Base-by-base conservation (phyloP, 2,888 invertebrate genomes). In the Meteorus colon region DNA sequence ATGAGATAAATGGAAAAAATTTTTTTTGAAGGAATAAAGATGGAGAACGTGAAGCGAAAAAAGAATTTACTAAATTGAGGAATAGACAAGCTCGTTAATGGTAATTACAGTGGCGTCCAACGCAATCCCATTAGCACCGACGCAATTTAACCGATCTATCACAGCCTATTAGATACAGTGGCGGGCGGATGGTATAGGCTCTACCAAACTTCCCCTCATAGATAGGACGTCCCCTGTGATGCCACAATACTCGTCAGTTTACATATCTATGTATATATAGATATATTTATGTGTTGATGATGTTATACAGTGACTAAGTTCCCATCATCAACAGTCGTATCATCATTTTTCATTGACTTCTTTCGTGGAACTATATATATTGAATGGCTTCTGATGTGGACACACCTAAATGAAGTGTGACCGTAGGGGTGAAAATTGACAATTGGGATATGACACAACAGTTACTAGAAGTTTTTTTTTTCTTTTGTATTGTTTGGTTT, bases 131-230 rank as follows among this genome's bases (percentile, higher is more conserved):
- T 89, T 89, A 89, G 89, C 89, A 86, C 87, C 87, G 86, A 89
- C 88, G 89, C 89, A 89, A 89, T 89, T 89, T 89, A 88, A 85
- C 87, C 89, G 88, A 89, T 89, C 89, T 89, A 89, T 89, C 89
- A 89, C 89, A 89, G 88, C 88, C 89, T 89, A 89, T 89, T 89
- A 89, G 88, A 87, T 86, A 88, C 86, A 85, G 83, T 86, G 87
- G 86, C 77, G 75, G 77, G 63, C 45, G 63, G 63, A 87, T 85
- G 84, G 55, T 55, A 55, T 55, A 55, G 55, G 55, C 19, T 55
- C 8, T 55, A 19, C 55, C 55, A 55, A 55, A 5, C 85, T 29
- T 19, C 84, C 82, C 84, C 84, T 63, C 72, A 29, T 72, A 34
- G 45, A 72, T 71, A 71, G 71, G 16, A 19, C 72, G 63, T 41